Evolutionary conservation across 2,888 invertebrate species (phyloP), one percentile per base, ranked within the genome.

Genomic region (Oscheius sp.): DNA sequence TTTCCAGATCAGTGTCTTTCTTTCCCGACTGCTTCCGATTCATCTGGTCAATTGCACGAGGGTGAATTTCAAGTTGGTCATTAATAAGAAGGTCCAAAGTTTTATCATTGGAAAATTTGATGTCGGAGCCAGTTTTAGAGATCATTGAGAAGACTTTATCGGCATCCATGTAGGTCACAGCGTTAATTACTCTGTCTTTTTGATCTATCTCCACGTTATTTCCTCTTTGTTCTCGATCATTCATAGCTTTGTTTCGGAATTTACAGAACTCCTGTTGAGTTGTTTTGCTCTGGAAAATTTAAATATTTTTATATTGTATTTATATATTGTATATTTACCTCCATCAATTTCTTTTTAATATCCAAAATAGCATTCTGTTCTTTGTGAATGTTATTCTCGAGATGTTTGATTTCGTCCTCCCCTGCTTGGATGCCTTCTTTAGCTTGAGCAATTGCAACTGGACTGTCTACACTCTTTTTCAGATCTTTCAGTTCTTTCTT

Each of bases 81-180:
- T 64, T 64, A 12, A 64, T 20, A 36, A 14, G 12, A 0, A 64
- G 64, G 2, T 38, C 51, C 22, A 64, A 14, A 6, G 28, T 41
- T n/a, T 64, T 12, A 12, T 38, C 64, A 51, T 51, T 51, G 12
- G 64, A 14, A n/a, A 64, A 64, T n/a, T 26, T 33, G 17, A 64
- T 45, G 5, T 32, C 41, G 2, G 64, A 64, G 12, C 20, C 22
- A 14, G 33, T 64, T n/a, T 32, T 14, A 22, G 49, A 24, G 33
- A 50, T 41, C 26, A 22, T 51, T 26, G 6, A 50, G 26, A 64
- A 64, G 3, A 64, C 64, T 41, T 26, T 50, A 24, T 64, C 64
- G 9, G 64, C 64, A 47, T 64, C 50, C 50, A 64, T 64, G 26
- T 38, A 38, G 2, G n/a, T 26, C 14, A 57, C 26, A 24, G 17